Evolutionary conservation across 2,888 invertebrate genomes (phyloP).

Genomic region (Tholera decimalis): DNA sequence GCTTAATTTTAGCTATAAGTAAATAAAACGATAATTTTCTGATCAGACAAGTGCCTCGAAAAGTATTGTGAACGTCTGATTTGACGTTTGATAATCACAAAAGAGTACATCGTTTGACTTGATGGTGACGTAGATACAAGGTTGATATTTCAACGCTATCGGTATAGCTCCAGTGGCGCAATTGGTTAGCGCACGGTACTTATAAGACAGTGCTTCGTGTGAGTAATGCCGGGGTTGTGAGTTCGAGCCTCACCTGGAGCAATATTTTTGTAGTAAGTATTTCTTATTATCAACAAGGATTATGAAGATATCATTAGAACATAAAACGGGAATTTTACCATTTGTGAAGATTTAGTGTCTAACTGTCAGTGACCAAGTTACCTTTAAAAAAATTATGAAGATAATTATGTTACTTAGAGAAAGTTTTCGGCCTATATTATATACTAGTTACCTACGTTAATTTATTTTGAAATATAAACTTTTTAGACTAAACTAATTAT

Average conservation of each 20-base stretch:
- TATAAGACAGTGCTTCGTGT: conserved; percentile 98
- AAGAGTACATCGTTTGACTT: conserved; percentile 82
- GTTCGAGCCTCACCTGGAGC: conserved; percentile 99
- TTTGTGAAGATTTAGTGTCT: too few species aligned
- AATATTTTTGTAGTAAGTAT: conserved; percentile 85
- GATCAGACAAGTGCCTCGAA: conserved; percentile 55
- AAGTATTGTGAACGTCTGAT: conserved; percentile 63
- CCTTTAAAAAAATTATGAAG: too few species aligned
- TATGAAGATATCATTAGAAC: too few species aligned
- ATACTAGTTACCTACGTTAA: too few species aligned
- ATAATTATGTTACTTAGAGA: too few species aligned
- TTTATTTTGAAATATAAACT: too few species aligned
- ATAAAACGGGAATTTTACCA: too few species aligned
- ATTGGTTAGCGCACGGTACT: conserved; percentile 99
- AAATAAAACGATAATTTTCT: conserved; percentile 56
- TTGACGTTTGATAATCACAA: conserved; percentile 75
- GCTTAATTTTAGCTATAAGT: conserved; percentile 2
- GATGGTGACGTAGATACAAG: conserved; percentile 64
- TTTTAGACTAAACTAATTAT: too few species aligned
- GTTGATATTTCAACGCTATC: conserved; percentile 71
- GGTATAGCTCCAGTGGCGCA: conserved; percentile 98
- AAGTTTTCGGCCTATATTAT: too few species aligned
- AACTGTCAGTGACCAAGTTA: neutral
- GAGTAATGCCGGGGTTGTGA: conserved; percentile 99
- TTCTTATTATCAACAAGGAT: too few species aligned